Evolutionary conservation across 2,113 vertebrate species (phyloP).

Genomic region (Myiozetetes cayanensis): DNA sequence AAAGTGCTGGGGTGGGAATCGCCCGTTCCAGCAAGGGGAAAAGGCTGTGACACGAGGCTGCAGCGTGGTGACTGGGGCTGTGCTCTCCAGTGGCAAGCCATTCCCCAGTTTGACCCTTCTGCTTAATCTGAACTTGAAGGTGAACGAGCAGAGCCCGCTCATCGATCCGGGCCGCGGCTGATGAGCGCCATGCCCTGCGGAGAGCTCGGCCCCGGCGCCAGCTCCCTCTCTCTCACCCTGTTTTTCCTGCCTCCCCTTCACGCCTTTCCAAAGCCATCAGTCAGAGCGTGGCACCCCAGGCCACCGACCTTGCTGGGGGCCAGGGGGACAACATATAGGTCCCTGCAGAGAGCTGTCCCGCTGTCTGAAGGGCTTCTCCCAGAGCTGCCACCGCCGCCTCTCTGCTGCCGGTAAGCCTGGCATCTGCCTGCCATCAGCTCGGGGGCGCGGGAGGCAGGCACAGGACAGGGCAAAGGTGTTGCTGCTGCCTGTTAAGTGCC

Average conservation of each 20-base stretch:
- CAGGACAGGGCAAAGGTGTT: not conserved
- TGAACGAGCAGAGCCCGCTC: not conserved
- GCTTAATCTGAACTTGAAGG: conserved; percentile 71
- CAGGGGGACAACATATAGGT: conserved; percentile 56
- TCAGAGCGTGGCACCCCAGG: conserved; percentile 7
- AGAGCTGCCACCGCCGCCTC: not conserved
- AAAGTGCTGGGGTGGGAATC: not conserved
- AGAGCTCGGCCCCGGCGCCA: not conserved
- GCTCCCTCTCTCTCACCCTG: conserved; percentile 39
- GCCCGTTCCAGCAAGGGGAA: not conserved
- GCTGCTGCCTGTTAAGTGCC: fast-evolving
- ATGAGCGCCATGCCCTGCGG: conserved; percentile 17
- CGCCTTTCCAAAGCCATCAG: conserved; percentile 83
- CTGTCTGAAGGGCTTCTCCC: not conserved
- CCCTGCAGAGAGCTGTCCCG: not conserved
- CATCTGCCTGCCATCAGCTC: not conserved
- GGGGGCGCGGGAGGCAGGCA: not conserved
- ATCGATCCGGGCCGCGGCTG: conserved; percentile 57
- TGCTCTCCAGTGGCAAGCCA: not conserved
- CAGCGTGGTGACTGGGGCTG: fast-evolving
- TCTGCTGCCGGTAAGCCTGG: not conserved
- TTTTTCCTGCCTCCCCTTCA: conserved; percentile 78
- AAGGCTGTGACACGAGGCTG: not conserved
- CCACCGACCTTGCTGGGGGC: conserved; percentile 78
- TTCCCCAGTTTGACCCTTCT: conserved; percentile 57